A percentile compares a stretch with the other conserved stretches of the same genome.
Evolutionary conservation across 2,888 invertebrate species (phyloP).

Genomic region (Ptychoptera albimana): DNA sequence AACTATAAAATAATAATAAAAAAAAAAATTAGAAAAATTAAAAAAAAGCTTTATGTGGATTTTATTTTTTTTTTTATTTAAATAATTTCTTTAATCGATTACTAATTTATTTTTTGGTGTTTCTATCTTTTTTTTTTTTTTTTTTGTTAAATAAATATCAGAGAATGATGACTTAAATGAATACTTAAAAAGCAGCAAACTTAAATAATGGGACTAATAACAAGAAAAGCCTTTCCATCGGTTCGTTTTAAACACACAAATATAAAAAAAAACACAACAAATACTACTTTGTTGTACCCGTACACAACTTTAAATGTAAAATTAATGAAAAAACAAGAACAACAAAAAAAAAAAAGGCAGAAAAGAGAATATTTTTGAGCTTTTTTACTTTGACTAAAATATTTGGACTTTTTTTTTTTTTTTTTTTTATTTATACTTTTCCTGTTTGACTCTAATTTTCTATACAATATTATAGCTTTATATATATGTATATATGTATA

Average conservation of each 20-base stretch:
- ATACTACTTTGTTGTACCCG: not conserved
- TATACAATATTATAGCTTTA: no score
- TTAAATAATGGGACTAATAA: no score
- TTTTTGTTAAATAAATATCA: no score
- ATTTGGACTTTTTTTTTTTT: not conserved
- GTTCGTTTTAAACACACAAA: no score
- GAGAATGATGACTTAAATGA: no score
- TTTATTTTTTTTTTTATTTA: not conserved
- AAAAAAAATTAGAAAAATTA: not conserved
- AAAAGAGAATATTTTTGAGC: not conserved
- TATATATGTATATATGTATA: no score
- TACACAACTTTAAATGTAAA: not conserved
- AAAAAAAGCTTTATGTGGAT: not conserved
- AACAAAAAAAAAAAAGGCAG: not conserved
- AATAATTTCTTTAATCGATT: not conserved
- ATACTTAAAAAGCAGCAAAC: no score
- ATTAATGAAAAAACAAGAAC: no score
- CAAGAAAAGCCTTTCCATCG: no score
- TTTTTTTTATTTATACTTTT: no score
- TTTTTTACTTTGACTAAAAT: not conserved
- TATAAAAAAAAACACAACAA: not conserved
- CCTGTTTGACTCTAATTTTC: no score
- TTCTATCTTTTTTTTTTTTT: no score
- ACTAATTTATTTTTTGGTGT: not conserved
- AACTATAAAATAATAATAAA: not conserved